These are phyloP conservation scores for Bergia sp. DNA, from an alignment of 92 coral and sea anemone genomes.

Conservation along the genomic window DNA sequence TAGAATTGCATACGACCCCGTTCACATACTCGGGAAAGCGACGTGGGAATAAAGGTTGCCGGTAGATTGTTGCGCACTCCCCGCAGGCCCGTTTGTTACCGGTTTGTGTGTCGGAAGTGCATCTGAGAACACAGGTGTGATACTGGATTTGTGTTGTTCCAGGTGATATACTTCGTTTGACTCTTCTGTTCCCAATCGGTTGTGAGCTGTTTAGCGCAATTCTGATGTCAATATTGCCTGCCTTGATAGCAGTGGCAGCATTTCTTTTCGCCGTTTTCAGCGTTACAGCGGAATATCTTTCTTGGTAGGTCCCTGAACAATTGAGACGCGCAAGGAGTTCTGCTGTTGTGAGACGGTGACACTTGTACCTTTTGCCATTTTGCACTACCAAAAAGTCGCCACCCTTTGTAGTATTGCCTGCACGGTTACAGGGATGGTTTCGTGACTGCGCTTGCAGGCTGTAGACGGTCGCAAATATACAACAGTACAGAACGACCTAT, in stretches of 20 bases:
- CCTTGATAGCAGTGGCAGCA: neutral
- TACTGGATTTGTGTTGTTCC: neutral
- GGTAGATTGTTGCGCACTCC: neutral
- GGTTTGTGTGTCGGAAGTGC: neutral
- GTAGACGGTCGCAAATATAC: neutral
- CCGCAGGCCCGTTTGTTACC: neutral
- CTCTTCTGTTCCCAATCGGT: neutral
- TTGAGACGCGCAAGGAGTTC: neutral
- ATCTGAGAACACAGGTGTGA: neutral
- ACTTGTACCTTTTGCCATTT: neutral
- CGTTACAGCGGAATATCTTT: neutral
- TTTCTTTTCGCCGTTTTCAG: neutral
- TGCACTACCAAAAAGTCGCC: neutral
- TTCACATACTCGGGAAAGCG: slow-evolving; percentile 1
- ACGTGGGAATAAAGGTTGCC: neutral
- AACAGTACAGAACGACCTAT: neutral
- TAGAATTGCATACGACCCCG: neutral
- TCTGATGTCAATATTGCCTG: no score
- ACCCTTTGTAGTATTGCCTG: neutral
- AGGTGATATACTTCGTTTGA: neutral
- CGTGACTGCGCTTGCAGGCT: neutral
- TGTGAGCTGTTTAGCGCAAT: neutral
- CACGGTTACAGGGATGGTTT: neutral
- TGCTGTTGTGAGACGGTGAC: neutral
- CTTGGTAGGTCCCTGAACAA: neutral